Percentiles rank a stretch among this genome's conserved stretches.
phyloP scores from a whole-genome alignment of 2,888 invertebrate genomes.

The Pasiphila rectangulata region DNA sequence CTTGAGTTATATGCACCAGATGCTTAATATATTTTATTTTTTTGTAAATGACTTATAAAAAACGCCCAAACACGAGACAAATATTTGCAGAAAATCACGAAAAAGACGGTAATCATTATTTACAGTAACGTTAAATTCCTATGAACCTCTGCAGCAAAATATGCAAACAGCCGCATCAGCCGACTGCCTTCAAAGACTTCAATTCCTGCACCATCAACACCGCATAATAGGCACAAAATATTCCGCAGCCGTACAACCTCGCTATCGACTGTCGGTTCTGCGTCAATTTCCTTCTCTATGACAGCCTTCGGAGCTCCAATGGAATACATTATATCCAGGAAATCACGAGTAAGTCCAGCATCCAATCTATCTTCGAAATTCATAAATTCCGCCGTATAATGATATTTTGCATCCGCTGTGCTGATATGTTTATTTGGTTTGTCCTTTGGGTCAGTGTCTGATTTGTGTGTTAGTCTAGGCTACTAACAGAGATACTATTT shows the following conservation, averaged over 20 bases:
- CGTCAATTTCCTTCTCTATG: constrained; percentile 53
- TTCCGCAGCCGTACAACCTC: constrained; percentile 18
- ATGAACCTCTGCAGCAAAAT: neutral
- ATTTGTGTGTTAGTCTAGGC: constrained; percentile 7
- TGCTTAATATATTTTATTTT: too few relatives aligned
- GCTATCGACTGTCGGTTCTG: constrained; percentile 41
- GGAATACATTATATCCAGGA: constrained; percentile 77
- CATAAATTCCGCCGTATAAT: constrained; percentile 71
- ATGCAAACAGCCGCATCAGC: constrained; percentile 11
- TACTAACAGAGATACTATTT: neutral
- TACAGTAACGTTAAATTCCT: neutral
- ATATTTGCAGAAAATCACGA: too few relatives aligned
- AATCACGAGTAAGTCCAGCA: constrained; percentile 70
- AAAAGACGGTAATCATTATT: too few relatives aligned
- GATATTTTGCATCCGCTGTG: constrained; percentile 69
- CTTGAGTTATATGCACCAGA: too few relatives aligned
- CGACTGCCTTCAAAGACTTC: constrained; percentile 7
- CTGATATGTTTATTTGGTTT: constrained; percentile 41
- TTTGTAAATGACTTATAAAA: too few relatives aligned
- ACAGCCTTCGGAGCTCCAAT: constrained; percentile 64
- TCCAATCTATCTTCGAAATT: constrained; percentile 77
- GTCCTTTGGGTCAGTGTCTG: constrained; percentile 28
- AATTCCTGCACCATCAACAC: constrained; percentile 14
- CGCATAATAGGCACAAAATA: constrained; percentile 26
- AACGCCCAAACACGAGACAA: too few relatives aligned